Base-by-base conservation (phyloP, 2,797 vertebrate species). In the Chromobotia macracanthus region DNA sequence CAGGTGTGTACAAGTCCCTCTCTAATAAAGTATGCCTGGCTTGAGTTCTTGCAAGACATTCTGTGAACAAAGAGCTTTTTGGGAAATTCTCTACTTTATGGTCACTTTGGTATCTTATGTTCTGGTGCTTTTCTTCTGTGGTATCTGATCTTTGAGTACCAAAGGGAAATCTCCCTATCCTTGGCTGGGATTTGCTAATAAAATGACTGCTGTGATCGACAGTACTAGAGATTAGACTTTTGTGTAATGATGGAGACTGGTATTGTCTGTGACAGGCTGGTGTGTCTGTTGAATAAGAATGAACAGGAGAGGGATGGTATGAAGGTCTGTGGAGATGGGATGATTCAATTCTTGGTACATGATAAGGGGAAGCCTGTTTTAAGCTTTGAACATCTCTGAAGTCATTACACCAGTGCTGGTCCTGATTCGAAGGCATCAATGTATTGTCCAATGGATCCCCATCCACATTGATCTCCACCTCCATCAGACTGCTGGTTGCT, bases 381-480 rank as follows among this genome's bases (percentile, higher is more conserved):
- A 85, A 87, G 21, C 65, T 80, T 81, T 15, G 76, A 51, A 75
- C 77, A 81, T 35, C 56, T 44, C 8, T 41, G 12, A 53, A 19
- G 19, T 73, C 44, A 72, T 61, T 72, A 46, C 23, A 71, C 58
- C 68, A 72, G 16, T 71, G 58, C 5, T 16, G 31, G 25, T 56
- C 58, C 21, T 63, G 63, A 58, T 38, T 72, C 6, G 46, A 71
- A 68, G 78, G 51, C 23, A 53, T 83, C 50, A 79, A 50, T 3
- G 75, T 76, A 21, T 28, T 46, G 50, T 94, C 94, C 76, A 91
- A 80, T 6, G 92, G 90, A 80, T 94, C 95, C 61, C 92, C 95
- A 53, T 95, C 94, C 0, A 94, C 95, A 69, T 93, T 95, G 1
- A 93, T 82, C 82, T 95, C 95, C 0, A 96, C 76, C 86, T 96